Base-by-base conservation (phyloP, 2,888 invertebrate species). In the Melipona beecheii region DNA sequence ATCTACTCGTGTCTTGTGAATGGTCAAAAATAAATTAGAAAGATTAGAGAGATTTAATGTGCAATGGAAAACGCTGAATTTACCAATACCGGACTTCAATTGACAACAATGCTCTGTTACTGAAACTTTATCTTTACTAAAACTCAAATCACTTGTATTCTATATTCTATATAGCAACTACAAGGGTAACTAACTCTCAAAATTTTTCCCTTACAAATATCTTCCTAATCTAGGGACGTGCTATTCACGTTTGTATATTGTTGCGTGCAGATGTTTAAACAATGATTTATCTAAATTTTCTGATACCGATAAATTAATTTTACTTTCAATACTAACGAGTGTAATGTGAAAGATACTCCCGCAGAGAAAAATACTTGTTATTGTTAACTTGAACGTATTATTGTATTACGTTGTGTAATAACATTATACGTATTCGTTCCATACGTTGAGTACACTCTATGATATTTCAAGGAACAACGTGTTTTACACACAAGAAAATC, bases 11-110 rank as follows among this genome's bases (percentile, higher is more conserved):
- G 36, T n/a, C 68, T 72, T 27, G 3, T 6, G 6, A 31, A 64
- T 21, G 21, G 19, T 50, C 21, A 31, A 27, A 4, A 31, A 54
- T 15, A 4, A 31, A 54, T 68, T 13, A 76, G n/a, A 24, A 36
- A 27, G 13, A 54, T 15, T 15, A 2, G 1, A 62, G 52, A 58
- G 56, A 13, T 56, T 56, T 31, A 43, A 21, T 27, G 31, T 2
- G 15, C 50, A 60, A 65, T 75, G 83, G 71, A 82, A 75, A 82
- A 82, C 75, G 19, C 83, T 75, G 78, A 78, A 76, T 78, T 54
- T 78, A 54, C 54, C 83, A 71, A 83, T 74, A 83, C 50, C 70
- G 73, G 68, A 83, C n/a, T 74, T 49, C 71, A 43, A 71, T 80
- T 72, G 19, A 62, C 54, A 74, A 78, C 72, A 72, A 75, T 70